phyloP scores from a whole-genome alignment of 2,113 vertebrate genomes.

The Ia io region DNA sequence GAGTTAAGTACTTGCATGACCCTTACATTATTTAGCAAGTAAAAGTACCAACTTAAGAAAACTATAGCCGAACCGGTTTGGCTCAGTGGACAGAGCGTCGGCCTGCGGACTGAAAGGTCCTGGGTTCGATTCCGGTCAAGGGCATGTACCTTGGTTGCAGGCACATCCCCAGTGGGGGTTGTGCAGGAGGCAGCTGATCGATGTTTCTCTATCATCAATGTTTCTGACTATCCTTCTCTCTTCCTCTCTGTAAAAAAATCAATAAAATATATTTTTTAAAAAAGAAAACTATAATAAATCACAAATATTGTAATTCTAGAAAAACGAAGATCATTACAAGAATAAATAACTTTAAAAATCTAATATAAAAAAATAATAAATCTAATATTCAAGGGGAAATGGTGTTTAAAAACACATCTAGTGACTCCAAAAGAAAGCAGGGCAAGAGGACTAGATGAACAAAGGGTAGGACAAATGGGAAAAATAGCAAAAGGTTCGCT shows the following conservation, averaged over 20 bases:
- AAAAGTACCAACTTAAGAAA: neutral
- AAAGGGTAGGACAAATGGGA: neutral
- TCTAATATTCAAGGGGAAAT: neutral
- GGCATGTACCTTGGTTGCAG: too few species aligned
- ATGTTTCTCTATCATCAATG: too few species aligned
- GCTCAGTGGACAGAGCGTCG: too few species aligned
- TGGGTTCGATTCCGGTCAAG: too few species aligned
- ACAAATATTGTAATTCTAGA: neutral
- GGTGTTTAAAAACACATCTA: neutral
- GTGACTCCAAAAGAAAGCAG: neutral
- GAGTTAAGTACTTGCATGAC: neutral
- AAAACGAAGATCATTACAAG: neutral
- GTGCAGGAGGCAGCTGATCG: too few species aligned
- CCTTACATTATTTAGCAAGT: neutral
- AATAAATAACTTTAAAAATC: neutral
- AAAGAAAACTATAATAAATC: neutral
- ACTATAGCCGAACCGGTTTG: too few species aligned
- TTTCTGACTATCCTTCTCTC: too few species aligned
- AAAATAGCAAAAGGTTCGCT: neutral
- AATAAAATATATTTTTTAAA: too few species aligned
- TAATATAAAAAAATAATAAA: neutral
- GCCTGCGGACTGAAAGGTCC: too few species aligned
- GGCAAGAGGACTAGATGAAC: neutral
- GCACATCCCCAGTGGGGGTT: too few species aligned
- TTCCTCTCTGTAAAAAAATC: too few species aligned